Conservation (phyloP, 2,888 invertebrate genomes). For the Phasia obesa region DNA sequence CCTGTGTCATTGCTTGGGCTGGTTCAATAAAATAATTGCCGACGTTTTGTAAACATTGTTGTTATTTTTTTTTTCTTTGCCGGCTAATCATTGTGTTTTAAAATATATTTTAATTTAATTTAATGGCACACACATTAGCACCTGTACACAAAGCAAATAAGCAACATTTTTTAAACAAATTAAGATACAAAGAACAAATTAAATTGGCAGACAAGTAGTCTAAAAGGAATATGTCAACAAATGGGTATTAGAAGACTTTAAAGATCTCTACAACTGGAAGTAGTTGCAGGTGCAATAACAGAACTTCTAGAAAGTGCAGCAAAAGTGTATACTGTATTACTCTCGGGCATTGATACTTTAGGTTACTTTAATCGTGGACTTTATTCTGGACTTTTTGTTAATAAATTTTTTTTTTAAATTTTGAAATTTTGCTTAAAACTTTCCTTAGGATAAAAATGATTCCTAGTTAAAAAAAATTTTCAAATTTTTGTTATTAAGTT, state of each 20-base stretch:
- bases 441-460: too few species aligned
- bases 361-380: too few species aligned
- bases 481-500: too few species aligned
- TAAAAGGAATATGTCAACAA: not conserved
- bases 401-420: too few species aligned
- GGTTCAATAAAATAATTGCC: not conserved
- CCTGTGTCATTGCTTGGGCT: constrained; percentile 42
- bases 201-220: constrained; percentile 59
- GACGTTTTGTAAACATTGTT: constrained; percentile 1
- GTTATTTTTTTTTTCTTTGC: not conserved
- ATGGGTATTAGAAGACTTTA: not conserved
- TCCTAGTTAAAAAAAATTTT: too few species aligned
- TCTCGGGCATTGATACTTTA: too few species aligned
- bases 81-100: constrained; percentile 9
- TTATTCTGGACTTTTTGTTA: too few species aligned
- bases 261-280: too few species aligned
- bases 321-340: too few species aligned
- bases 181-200: constrained; percentile 3
- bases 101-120: constrained; percentile 40
- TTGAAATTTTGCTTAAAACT: too few species aligned
- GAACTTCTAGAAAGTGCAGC: too few species aligned
- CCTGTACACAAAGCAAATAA: not conserved
- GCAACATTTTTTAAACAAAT: not conserved
- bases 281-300: too few species aligned
- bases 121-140: not conserved